Conservation (phyloP, 2,888 invertebrate genomes). For the Euplexia lucipara region DNA sequence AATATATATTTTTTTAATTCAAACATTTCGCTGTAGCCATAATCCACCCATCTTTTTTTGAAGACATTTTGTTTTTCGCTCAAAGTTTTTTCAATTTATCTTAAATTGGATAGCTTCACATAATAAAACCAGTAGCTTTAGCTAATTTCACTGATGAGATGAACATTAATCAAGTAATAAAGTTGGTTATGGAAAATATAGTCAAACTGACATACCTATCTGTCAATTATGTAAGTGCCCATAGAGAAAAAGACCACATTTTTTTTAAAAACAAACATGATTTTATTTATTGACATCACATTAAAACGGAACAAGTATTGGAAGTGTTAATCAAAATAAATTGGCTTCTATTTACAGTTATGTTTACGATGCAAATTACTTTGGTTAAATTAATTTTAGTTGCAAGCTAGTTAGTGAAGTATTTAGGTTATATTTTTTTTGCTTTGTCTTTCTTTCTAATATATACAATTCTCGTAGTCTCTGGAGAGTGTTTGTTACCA, state of each 20-base stretch:
- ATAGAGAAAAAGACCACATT: conserved; percentile 6
- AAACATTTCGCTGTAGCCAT: no score
- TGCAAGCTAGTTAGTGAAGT: neutral
- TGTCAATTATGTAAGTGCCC: neutral
- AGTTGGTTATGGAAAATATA: conserved; percentile 14
- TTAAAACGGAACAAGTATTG: conserved; percentile 12
- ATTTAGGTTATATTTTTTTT: neutral
- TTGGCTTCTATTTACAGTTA: conserved; percentile 29
- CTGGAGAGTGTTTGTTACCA: no score
- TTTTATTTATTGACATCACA: conserved; percentile 17
- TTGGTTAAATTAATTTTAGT: conserved; percentile 19
- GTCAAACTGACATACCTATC: neutral
- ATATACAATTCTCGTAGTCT: no score
- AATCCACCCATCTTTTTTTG: no score
- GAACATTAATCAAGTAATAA: conserved; percentile 32
- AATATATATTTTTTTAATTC: neutral
- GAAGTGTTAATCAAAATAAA: conserved; percentile 40
- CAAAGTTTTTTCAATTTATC: neutral
- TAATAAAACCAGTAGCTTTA: conserved; percentile 20
- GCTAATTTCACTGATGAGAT: conserved; percentile 6
- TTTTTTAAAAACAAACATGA: conserved; percentile 36
- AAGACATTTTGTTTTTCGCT: no score
- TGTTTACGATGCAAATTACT: conserved; percentile 33
- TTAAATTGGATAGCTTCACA: neutral
- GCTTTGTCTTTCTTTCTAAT: no score